These are phyloP conservation scores for Eciton burchellii DNA, from an alignment of 1,140 invertebrate species.

Conservation along the genomic window DNA sequence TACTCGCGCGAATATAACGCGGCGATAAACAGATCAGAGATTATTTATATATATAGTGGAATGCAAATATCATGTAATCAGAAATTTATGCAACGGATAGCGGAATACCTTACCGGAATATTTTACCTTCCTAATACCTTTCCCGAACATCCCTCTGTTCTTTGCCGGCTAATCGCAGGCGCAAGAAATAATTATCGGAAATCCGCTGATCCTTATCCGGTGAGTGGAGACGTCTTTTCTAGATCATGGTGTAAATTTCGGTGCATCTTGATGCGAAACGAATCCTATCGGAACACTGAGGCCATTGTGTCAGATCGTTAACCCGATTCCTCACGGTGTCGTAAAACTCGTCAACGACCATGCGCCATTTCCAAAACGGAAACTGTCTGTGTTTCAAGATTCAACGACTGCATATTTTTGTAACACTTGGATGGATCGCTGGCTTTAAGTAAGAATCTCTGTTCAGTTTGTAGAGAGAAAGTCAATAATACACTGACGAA, in stretches of 20 bases:
- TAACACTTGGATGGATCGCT: constrained; percentile 27
- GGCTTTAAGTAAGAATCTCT: neutral
- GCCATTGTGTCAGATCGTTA: constrained; percentile 53
- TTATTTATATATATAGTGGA: constrained; percentile 11
- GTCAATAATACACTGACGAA: too few species aligned
- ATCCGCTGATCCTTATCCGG: neutral
- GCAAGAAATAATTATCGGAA: constrained; percentile 39
- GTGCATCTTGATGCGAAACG: constrained; percentile 36
- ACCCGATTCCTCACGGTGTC: constrained; percentile 53
- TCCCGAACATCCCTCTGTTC: neutral
- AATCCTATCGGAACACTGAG: constrained; percentile 39
- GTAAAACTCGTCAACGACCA: constrained; percentile 59
- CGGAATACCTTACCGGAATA: neutral
- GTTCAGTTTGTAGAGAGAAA: neutral
- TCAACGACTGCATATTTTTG: constrained; percentile 36
- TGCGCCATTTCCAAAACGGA: constrained; percentile 45
- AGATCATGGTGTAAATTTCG: constrained; percentile 43
- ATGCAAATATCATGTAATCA: constrained; percentile 36
- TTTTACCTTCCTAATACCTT: constrained; percentile 5
- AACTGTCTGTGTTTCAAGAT: constrained; percentile 51
- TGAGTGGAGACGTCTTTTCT: neutral
- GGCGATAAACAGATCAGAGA: constrained; percentile 47
- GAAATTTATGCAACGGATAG: constrained; percentile 16
- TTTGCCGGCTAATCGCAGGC: constrained; percentile 3
- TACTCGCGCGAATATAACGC: constrained; percentile 29